Evolutionary conservation across 2,888 invertebrate genomes (phyloP), one percentile per base, ranked within the genome.

Genomic region (Stenotaenia linearis): DNA sequence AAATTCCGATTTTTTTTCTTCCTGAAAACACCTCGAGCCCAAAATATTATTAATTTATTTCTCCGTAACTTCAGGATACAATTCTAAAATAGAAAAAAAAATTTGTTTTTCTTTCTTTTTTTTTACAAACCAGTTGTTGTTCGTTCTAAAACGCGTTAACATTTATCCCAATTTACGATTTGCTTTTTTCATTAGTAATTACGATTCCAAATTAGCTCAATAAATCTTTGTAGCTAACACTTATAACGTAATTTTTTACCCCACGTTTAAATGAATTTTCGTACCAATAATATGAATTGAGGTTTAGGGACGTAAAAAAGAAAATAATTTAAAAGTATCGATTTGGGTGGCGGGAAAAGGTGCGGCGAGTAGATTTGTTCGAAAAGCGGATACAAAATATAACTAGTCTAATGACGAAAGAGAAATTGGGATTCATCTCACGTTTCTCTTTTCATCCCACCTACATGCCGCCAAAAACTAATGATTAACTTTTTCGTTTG

Each of bases 381-480:
- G 28, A 28, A 69, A 69, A 69, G 28, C 10, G 69, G 12, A 69
- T 69, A 69, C 25, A 69, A 69, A 69, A 69, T 25, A n/a, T 28
- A 69, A 69, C 69, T 10, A 69, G 69, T n/a, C 28, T 69, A 28
- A 69, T 69, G 69, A 69, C 28, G 25, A 69, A 28, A 10, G 69
- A 69, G 10, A 28, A 25, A 69, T 69, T 69, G 0, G 25, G 25
- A 69, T 69, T 69, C 69, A 69, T 69, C 69, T 23, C 69, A 69
- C 69, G 69, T 69, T 69, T 69, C 69, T 10, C 69, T 69, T 28
- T 69, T 69, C 69, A 69, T 69, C 69, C 69, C 69, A 69, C 69
- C 25, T 69, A 69, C 69, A 69, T 69, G 69, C 69, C 69, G 69
- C 69, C 69, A 69, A 69, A 69, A 69, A 69, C 69, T 69, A 69